Percentiles rank a stretch among this genome's conserved stretches.
Conservation (phyloP, 2,888 invertebrate genomes). For the Pimpla rufipes region DNA sequence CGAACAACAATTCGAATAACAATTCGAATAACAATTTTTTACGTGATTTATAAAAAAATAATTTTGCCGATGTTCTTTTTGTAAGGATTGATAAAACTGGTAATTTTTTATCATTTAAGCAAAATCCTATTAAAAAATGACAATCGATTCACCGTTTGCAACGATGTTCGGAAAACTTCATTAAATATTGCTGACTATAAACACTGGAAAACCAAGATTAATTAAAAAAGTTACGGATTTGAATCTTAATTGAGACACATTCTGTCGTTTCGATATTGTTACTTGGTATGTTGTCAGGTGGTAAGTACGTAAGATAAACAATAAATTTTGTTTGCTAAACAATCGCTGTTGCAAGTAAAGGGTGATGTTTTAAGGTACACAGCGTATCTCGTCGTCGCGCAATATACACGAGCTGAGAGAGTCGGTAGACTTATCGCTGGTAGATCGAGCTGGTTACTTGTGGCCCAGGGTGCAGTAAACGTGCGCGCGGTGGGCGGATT, state of each 20-base stretch:
- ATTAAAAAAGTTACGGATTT: neutral
- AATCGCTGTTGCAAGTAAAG: slow-evolving; percentile 84
- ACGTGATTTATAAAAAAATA: too few relatives aligned
- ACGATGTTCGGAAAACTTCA: too few relatives aligned
- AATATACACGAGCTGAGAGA: slow-evolving; percentile 28
- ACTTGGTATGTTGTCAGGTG: neutral
- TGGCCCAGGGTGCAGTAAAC: slow-evolving; percentile 69
- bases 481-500: slow-evolving; percentile 74
- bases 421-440: slow-evolving; percentile 60
- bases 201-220: too few relatives aligned
- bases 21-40: too few relatives aligned
- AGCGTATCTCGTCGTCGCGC: slow-evolving; percentile 29
- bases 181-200: too few relatives aligned
- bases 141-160: too few relatives aligned
- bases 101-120: too few relatives aligned
- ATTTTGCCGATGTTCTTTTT: too few relatives aligned
- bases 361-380: slow-evolving; percentile 31
- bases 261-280: neutral
- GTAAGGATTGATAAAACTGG: too few relatives aligned
- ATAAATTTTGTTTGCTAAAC: neutral
- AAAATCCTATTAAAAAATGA: too few relatives aligned
- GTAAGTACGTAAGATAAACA: neutral
- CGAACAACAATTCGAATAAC: too few relatives aligned
- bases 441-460: slow-evolving; percentile 70
- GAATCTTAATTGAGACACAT: neutral